These are phyloP conservation scores for Mobula hypostoma DNA, from an alignment of 2,113 vertebrate genomes.

Conservation along the genomic window DNA sequence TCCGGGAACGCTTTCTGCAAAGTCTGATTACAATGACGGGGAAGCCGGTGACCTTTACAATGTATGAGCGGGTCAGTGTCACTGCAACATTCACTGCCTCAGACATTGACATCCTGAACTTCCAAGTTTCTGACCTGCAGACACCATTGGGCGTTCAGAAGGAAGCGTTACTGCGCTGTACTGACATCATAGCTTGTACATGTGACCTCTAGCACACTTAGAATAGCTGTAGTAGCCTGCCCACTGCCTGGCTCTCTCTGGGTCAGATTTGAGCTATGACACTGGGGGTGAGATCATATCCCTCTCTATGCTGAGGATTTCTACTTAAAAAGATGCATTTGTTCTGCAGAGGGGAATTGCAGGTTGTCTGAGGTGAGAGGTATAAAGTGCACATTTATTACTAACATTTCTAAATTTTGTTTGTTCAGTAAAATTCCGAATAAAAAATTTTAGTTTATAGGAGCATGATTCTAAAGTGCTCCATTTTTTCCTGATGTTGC, in stretches of 20 bases:
- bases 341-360: not conserved
- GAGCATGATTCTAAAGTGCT: slow-evolving; percentile 16
- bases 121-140: slow-evolving; percentile 75
- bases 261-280: not conserved
- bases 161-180: slow-evolving; percentile 70
- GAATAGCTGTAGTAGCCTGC: not conserved
- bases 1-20: slow-evolving; percentile 74
- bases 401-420: not conserved
- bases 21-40: slow-evolving; percentile 66
- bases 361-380: not conserved
- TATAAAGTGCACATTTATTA: not conserved
- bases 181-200: slow-evolving; percentile 70
- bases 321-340: not conserved
- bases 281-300: not conserved
- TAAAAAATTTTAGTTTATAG: not conserved
- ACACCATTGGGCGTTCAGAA: slow-evolving; percentile 78
- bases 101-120: slow-evolving; percentile 75
- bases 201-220: not conserved
- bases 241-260: not conserved
- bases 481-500: not conserved
- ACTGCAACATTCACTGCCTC: slow-evolving; percentile 67
- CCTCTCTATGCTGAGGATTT: not conserved
- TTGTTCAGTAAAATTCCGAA: not conserved
- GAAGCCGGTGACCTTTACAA: slow-evolving; percentile 59
- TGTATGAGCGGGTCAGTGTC: slow-evolving; percentile 69